A percentile compares a stretch with the other conserved stretches of the same genome.
phyloP scores from a whole-genome alignment of 2,113 vertebrate species.

The Agelaius tricolor region DNA sequence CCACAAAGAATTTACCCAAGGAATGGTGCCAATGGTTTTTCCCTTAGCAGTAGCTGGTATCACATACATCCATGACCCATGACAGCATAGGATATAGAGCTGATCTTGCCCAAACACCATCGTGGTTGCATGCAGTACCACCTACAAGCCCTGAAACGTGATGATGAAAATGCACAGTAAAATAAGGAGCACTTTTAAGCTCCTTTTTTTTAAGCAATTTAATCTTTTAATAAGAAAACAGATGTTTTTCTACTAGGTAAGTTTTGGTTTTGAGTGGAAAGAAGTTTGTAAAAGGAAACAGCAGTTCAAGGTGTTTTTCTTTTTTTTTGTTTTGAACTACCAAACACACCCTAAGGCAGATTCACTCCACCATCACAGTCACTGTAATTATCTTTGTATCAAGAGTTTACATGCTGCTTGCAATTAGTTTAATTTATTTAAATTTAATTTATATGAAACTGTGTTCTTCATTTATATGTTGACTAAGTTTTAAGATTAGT shows the following conservation, averaged over 20 bases:
- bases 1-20: neutral
- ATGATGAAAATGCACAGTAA: neutral
- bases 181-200: neutral
- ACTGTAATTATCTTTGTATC: neutral
- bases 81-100: neutral
- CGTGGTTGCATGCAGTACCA: neutral
- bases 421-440: neutral
- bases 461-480: neutral
- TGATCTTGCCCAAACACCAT: neutral
- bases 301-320: neutral
- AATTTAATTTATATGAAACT: constrained; percentile 2
- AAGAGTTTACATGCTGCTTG: neutral
- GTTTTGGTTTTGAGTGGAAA: neutral
- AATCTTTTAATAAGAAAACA: neutral
- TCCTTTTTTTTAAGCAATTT: neutral
- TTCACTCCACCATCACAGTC: neutral
- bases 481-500: neutral
- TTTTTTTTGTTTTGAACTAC: neutral
- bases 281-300: neutral
- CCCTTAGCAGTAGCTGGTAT: neutral
- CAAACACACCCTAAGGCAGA: neutral
- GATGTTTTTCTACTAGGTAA: neutral
- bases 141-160: neutral
- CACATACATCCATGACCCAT: accelerated
- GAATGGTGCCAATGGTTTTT: accelerated